Percentiles rank a stretch among this genome's conserved stretches.
These are phyloP conservation scores for Cetoscarus ocellatus DNA, from an alignment of 2,797 vertebrate species.

Conservation along the genomic window DNA sequence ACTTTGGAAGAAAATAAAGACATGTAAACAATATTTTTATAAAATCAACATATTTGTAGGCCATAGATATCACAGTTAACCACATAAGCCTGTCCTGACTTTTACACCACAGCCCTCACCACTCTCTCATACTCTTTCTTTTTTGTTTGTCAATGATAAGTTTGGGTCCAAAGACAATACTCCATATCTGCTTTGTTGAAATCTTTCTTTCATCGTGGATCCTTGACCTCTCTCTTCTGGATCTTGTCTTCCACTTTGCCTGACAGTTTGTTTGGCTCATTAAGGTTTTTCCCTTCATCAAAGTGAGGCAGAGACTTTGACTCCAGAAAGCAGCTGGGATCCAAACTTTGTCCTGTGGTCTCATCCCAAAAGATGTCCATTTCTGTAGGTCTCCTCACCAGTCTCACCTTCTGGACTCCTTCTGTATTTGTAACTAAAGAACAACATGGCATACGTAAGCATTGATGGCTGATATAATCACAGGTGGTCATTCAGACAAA, in stretches of 20 bases:
- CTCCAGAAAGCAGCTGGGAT: slow-evolving; percentile 52
- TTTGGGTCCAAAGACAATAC: too few relatives aligned
- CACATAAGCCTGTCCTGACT: too few relatives aligned
- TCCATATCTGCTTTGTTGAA: not conserved
- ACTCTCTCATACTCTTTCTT: too few relatives aligned
- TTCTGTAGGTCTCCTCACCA: slow-evolving; percentile 69
- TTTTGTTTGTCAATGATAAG: too few relatives aligned
- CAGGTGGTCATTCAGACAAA: not conserved
- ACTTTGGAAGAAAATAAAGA: too few relatives aligned
- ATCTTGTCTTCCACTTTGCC: not conserved
- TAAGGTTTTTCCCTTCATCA: not conserved
- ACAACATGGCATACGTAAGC: not conserved
- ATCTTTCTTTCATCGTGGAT: slow-evolving; percentile 2
- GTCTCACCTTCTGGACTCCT: slow-evolving; percentile 39
- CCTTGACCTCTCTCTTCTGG: slow-evolving; percentile 1
- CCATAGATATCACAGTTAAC: too few relatives aligned
- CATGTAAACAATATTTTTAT: too few relatives aligned
- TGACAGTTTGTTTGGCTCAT: too few relatives aligned
- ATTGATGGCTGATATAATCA: not conserved
- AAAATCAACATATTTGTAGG: too few relatives aligned
- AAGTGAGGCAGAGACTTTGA: slow-evolving; percentile 28
- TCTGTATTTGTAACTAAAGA: slow-evolving; percentile 34
- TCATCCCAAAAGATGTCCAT: slow-evolving; percentile 83
- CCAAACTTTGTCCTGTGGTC: slow-evolving; percentile 76
- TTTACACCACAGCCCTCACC: too few relatives aligned